Conservation (phyloP, 2,797 vertebrate species). For the Oryzias dopingdopingensis region DNA sequence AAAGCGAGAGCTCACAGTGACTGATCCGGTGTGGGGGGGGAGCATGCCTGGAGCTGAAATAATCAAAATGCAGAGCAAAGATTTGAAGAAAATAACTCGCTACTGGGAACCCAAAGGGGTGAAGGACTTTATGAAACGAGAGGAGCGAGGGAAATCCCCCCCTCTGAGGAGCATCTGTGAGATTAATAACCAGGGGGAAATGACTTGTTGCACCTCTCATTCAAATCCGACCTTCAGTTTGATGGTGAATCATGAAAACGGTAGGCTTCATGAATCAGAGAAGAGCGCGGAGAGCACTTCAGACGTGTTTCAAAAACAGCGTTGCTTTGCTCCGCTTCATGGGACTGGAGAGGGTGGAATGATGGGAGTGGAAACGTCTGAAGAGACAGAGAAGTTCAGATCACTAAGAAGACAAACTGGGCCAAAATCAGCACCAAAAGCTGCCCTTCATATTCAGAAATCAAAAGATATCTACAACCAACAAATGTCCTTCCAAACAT, state of each 20-base stretch:
- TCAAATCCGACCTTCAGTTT: conserved; percentile 42
- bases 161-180: conserved; percentile 11
- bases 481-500: too few species aligned
- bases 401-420: not conserved
- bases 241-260: conserved; percentile 48
- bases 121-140: conserved; percentile 40
- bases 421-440: too few species aligned
- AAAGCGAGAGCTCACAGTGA: conserved; percentile 48
- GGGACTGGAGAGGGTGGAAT: conserved; percentile 1
- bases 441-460: too few species aligned
- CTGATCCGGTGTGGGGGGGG: conserved; percentile 25
- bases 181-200: conserved; percentile 39
- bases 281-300: conserved; percentile 10
- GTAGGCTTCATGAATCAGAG: conserved; percentile 46
- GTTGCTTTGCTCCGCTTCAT: not conserved
- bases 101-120: conserved; percentile 20
- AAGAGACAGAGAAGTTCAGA: conserved; percentile 3
- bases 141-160: conserved; percentile 52
- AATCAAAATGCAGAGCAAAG: conserved; percentile 51
- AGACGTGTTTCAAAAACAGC: conserved; percentile 22
- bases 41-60: conserved; percentile 18
- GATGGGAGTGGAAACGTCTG: not conserved
- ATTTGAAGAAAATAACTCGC: conserved; percentile 28
- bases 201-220: conserved; percentile 35
- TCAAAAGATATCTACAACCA: too few species aligned